A percentile compares a stretch with the other conserved stretches of the same genome.
These are phyloP conservation scores for Steatocranus sp. DNA, from an alignment of 2,797 vertebrate species.

Conservation along the genomic window DNA sequence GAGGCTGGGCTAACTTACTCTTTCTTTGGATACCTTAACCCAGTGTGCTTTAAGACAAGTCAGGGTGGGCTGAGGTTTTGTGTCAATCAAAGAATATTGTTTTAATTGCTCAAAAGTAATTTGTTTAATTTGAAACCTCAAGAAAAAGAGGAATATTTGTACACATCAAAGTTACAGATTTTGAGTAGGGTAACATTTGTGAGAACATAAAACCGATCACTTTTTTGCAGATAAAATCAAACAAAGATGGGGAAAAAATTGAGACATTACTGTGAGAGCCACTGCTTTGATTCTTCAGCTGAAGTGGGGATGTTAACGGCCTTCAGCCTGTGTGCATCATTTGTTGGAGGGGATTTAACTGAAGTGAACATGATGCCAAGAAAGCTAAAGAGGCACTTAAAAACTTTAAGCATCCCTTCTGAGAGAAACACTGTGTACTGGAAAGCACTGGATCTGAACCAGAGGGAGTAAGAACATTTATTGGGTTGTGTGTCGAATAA, in stretches of 20 bases:
- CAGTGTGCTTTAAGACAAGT: background rate
- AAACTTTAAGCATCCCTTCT: background rate
- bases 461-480: background rate
- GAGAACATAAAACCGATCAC: background rate
- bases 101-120: background rate
- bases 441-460: background rate
- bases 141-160: background rate
- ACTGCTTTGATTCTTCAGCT: background rate
- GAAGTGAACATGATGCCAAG: background rate
- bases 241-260: background rate
- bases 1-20: accelerated
- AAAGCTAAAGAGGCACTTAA: background rate
- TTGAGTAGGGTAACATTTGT: background rate
- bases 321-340: background rate
- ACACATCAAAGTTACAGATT: background rate
- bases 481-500: background rate
- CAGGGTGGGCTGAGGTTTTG: background rate
- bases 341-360: background rate
- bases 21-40: background rate
- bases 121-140: background rate
- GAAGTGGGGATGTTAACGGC: background rate
- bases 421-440: background rate
- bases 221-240: background rate
- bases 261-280: background rate
- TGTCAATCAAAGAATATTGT: accelerated